Evolutionary conservation across 2,888 invertebrate species (phyloP), one percentile per base, ranked within the genome.

Genomic region (Protodeltote pygarga): DNA sequence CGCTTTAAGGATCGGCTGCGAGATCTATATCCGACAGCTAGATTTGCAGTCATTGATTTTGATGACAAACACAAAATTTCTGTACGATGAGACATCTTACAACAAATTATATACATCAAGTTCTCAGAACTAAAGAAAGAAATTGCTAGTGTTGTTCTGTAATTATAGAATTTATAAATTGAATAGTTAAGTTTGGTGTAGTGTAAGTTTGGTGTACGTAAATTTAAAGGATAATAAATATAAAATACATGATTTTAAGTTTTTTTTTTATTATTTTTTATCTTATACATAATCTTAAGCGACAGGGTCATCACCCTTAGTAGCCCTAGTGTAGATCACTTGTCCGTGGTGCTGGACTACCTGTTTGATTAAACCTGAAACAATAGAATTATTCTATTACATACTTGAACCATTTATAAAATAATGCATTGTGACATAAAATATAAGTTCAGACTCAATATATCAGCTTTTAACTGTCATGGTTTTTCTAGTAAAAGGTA

Each of bases 271-370:
- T 83, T 79, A 79, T 86, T 85, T 86, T 87, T 85, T 81, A 79
- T n/a, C 86, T 89, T 88, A 89, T 79, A 68, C 82, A 85, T 88
- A 79, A 84, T 49, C 57, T 94, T 95, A 96, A 75, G 95, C 95
- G 78, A 93, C 94, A 54, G 95, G 95, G 82, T 98, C 98, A 83
- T 98, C 98, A 75, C 96, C 97, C 93, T 98, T 98, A 28, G 98
- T 98, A 46, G 98, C 96, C 83, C 99, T 94, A 19, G 99, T 99
- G 94, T 98, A 99, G 87, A 99, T 99, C 62, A 98, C 94, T 92
- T 99, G 99, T 38, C 98, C 97, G 86, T 97, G 97, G 89, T 99
- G 99, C 87, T 98, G 97, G 51, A 98, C 97, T 62, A 99, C 98
- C 90, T 97, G 97, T 83, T 96, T 97, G 83, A 99, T 99, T 77